Conservation (phyloP, 2,888 invertebrate species). For the Melipona bicolor region DNA sequence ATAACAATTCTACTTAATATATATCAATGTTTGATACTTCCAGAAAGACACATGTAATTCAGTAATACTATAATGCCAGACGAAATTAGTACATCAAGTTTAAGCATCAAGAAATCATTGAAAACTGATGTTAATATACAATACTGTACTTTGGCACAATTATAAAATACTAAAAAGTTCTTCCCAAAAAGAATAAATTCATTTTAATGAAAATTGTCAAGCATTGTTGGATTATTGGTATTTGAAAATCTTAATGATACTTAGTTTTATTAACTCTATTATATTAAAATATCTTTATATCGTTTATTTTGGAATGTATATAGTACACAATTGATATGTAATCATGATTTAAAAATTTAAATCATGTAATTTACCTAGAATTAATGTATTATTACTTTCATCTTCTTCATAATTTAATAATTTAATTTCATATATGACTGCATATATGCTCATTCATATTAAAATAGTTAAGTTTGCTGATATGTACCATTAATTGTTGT, state of each 20-base stretch:
- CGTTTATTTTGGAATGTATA: conserved; percentile 9
- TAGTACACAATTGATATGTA: neutral
- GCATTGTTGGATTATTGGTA: neutral
- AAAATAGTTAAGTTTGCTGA: neutral
- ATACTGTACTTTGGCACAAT: conserved; percentile 35
- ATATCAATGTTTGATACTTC: neutral
- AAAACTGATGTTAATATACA: conserved; percentile 10
- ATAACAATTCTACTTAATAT: conserved; percentile 22
- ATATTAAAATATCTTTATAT: conserved; percentile 3
- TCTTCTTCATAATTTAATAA: neutral
- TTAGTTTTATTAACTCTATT: too few species aligned
- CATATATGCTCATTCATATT: conserved; percentile 1
- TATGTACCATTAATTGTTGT: neutral
- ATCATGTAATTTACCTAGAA: neutral
- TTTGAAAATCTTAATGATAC: neutral
- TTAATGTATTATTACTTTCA: neutral
- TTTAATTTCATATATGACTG: conserved; percentile 3
- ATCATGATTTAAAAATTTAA: neutral
- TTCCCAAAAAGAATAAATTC: neutral
- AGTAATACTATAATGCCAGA: conserved; percentile 18
- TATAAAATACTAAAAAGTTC: conserved; percentile 11
- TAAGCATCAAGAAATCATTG: conserved; percentile 23
- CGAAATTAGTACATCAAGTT: conserved; percentile 18
- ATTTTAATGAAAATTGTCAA: neutral
- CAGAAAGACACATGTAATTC: neutral